A percentile compares a stretch with the other conserved stretches of the same genome.
These are phyloP conservation scores for Cephalopholis sonnerati DNA, from an alignment of 2,113 vertebrate genomes.

Conservation along the genomic window DNA sequence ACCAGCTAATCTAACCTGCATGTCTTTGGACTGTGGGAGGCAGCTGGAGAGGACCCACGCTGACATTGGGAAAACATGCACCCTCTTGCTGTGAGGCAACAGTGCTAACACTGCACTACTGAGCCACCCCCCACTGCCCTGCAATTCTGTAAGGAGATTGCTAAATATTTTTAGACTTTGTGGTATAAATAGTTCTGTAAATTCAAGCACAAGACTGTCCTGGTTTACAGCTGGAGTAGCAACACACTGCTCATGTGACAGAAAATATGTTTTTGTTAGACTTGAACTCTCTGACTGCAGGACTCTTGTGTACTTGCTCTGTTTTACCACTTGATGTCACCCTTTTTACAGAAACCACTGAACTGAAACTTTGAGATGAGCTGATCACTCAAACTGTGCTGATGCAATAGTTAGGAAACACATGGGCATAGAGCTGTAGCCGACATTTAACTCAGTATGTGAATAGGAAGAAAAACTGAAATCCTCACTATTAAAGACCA, in stretches of 20 bases:
- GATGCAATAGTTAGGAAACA: conserved; percentile 6
- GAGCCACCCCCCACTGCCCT: no score
- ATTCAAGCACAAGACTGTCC: neutral
- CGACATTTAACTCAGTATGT: neutral
- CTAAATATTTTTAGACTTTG: neutral
- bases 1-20: no score
- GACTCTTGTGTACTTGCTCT: conserved; percentile 42
- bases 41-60: no score
- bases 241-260: neutral
- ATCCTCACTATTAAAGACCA: neutral
- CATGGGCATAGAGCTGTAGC: neutral
- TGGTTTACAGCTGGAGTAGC: no score
- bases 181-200: neutral
- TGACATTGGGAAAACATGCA: no score
- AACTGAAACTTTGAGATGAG: neutral
- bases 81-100: no score
- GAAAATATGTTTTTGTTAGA: neutral
- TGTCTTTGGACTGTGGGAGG: no score
- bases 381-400: neutral
- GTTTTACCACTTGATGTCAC: conserved; percentile 74
- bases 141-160: no score
- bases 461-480: neutral
- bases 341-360: conserved; percentile 42
- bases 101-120: no score
- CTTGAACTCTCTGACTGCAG: neutral